These are phyloP conservation scores for Thermophis baileyi DNA, from an alignment of 2,113 vertebrate species.

Conservation along the genomic window DNA sequence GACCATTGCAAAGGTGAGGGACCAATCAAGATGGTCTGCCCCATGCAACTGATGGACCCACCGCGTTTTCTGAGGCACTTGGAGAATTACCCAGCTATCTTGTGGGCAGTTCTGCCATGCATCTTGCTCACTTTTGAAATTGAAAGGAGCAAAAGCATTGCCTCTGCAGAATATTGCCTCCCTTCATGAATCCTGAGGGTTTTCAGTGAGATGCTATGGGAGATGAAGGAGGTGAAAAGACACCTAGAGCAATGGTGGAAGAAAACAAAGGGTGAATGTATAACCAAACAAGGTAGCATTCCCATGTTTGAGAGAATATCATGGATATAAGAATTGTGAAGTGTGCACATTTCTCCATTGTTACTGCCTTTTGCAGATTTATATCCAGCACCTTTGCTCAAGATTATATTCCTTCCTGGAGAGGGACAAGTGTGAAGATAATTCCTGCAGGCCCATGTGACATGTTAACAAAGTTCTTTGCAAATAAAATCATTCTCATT, in stretches of 20 bases:
- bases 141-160: neutral
- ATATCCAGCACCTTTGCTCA: neutral
- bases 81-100: neutral
- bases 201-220: neutral
- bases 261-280: neutral
- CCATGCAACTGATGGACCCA: neutral
- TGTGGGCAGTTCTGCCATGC: neutral
- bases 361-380: neutral
- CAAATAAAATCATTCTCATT: neutral
- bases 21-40: neutral
- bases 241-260: neutral
- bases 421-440: neutral
- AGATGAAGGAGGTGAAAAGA: neutral
- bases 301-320: neutral
- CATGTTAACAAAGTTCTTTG: neutral
- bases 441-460: neutral
- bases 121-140: neutral
- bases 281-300: neutral
- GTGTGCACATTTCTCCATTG: neutral
- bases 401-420: neutral
- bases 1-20: neutral
- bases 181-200: neutral
- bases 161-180: neutral
- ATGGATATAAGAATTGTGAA: neutral
- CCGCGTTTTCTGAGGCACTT: neutral